Base-by-base conservation (phyloP, 1,140 invertebrate species). In the Geopemphigus sp. region DNA sequence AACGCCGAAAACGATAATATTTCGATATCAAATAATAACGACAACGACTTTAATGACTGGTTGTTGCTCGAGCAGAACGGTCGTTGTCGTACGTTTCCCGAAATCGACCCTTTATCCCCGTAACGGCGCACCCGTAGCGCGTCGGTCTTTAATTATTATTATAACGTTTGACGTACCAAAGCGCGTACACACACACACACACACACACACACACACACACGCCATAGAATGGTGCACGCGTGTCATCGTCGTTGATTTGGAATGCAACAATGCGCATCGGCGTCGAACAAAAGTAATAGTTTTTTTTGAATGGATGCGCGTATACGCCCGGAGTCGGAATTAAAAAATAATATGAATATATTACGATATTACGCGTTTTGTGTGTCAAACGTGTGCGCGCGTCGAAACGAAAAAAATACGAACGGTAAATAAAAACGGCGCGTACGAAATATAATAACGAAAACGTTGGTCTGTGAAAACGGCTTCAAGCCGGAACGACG, bases 211-310 rank as follows among this genome's bases (percentile, higher is more conserved):
- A 45, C 24, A 19, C 10, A 32, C 50, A 72, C 4, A 53, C 24
- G 17, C 12, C 32, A 11, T 4, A 47, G 47, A 50, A 26, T 1
- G 50, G 3, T n/a, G 66, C 15, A 15, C 39, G n/a, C 39, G 74
- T 78, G 74, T 78, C 74, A 78, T 78, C 74, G 74, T 78, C 11
- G 57, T 78, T 78, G 74, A 78, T 78, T 78, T 63, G 74, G 61
- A 78, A 59, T 24, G 57, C 57, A 78, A 78, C 74, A 78, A 78
- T 78, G 74, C 74, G 56, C 57, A 47, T 61, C 68, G 68, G 15
- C 24, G 68, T 19, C 68, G 68, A 54, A 70, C 66, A 53, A 70
- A 70, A 72, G 24, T 72, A 72, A 72, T 72, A 32, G 15, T 72
- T 32, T 50, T 45, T 45, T 59, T 12, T 6, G 5, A 11, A 26